Evolutionary conservation across 2,797 vertebrate species (phyloP).

Genomic region (Periparus ater): DNA sequence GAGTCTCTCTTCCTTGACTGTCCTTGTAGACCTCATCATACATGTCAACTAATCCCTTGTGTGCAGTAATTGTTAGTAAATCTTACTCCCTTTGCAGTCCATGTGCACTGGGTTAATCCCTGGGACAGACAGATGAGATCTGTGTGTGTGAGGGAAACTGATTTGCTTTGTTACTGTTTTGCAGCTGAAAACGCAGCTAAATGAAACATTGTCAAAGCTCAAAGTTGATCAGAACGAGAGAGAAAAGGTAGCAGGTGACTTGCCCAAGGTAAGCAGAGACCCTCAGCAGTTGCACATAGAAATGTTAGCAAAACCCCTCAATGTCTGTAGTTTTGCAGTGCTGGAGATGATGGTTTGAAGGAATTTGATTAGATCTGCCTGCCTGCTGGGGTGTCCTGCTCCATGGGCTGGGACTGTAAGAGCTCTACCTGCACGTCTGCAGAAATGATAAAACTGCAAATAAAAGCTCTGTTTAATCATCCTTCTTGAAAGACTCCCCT

Average conservation of each 20-base stretch:
- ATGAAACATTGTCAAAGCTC: constrained; percentile 87
- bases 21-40: constrained; percentile 52
- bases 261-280: constrained; percentile 81
- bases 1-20: constrained; percentile 51
- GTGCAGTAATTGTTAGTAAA: constrained; percentile 14
- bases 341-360: not conserved
- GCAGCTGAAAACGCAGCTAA: constrained; percentile 93
- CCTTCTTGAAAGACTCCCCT: not conserved
- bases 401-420: not conserved
- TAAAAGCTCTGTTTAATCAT: not conserved
- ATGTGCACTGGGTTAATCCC: not conserved
- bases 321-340: not conserved
- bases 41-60: constrained; percentile 61
- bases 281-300: not conserved
- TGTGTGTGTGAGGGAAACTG: not conserved
- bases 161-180: constrained; percentile 49
- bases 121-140: not conserved
- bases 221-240: constrained; percentile 88
- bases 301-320: not conserved
- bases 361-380: not conserved
- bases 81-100: constrained; percentile 32
- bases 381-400: not conserved
- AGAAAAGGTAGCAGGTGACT: constrained; percentile 89
- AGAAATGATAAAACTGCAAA: not conserved
- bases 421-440: not conserved